These are phyloP conservation scores for Phoxinus phoxinus DNA, from an alignment of 2,113 vertebrate genomes.

Conservation along the genomic window DNA sequence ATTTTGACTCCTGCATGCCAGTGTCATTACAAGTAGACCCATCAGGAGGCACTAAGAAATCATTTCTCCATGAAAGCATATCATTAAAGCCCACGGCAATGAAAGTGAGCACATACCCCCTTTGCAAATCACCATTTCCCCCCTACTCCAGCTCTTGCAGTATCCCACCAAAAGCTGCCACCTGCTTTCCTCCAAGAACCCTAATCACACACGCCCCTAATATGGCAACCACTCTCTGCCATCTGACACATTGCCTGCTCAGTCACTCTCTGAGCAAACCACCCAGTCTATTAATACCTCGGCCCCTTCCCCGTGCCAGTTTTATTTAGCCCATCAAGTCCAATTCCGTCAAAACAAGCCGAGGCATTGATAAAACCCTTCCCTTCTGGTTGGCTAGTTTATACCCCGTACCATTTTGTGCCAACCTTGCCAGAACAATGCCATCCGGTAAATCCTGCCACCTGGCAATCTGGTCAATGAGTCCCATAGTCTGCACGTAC, in stretches of 20 bases:
- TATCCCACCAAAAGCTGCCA: conserved; percentile 46
- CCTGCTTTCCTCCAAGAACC: conserved; percentile 47
- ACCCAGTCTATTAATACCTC: conserved; percentile 70
- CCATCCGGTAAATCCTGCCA: conserved; percentile 53
- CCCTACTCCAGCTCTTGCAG: conserved; percentile 21
- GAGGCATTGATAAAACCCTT: conserved; percentile 42
- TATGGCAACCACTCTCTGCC: conserved; percentile 38
- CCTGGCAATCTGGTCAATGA: conserved; percentile 56
- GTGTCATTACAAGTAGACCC: conserved; percentile 7
- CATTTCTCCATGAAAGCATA: conserved; percentile 27
- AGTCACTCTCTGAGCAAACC: conserved; percentile 67
- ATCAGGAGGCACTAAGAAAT: conserved; percentile 28
- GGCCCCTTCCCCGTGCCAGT: conserved; percentile 22
- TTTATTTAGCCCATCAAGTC: conserved; percentile 41
- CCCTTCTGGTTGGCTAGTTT: conserved; percentile 32
- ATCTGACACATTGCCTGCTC: conserved; percentile 65
- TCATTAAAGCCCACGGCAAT: conserved; percentile 25
- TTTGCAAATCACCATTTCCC: conserved; percentile 1
- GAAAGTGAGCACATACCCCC: conserved; percentile 1
- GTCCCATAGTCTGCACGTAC: conserved; percentile 30
- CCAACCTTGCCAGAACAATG: conserved; percentile 69
- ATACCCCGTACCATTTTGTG: conserved; percentile 64
- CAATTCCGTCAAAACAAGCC: conserved; percentile 26
- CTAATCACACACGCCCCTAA: conserved; percentile 34
- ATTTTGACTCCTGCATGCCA: conserved; percentile 34